A percentile compares a stretch with the other conserved stretches of the same genome.
phyloP scores from a whole-genome alignment of 2,113 vertebrate species.

The Brevimyrus niger region DNA sequence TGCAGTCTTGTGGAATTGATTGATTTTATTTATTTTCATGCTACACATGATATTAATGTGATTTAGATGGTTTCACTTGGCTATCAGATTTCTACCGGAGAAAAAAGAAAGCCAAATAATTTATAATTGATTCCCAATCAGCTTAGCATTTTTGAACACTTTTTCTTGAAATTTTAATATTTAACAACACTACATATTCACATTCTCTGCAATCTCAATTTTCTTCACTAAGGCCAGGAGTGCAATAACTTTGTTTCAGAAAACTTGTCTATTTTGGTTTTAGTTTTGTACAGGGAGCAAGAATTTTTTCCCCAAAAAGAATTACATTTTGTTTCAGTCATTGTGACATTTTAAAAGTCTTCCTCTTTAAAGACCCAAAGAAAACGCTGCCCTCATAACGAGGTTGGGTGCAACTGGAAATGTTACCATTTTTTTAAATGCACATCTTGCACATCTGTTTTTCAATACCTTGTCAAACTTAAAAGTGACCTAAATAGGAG shows the following conservation, averaged over 20 bases:
- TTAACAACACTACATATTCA: not conserved
- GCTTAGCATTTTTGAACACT: not conserved
- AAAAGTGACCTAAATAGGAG: not conserved
- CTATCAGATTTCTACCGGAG: not conserved
- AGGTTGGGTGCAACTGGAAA: conserved; percentile 57
- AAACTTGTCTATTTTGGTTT: conserved; percentile 18
- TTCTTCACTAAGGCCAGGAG: not conserved
- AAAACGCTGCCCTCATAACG: conserved; percentile 46
- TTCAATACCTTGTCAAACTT: conserved; percentile 29
- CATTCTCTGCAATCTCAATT: not conserved
- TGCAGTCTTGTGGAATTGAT: not conserved
- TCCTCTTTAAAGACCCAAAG: conserved; percentile 36
- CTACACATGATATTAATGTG: not conserved
- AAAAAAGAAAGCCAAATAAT: not conserved
- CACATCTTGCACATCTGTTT: conserved; percentile 38
- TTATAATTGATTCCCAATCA: not conserved
- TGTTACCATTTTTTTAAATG: conserved; percentile 46
- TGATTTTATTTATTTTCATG: not conserved
- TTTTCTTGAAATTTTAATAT: not conserved
- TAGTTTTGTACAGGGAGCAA: not conserved
- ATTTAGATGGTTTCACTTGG: not conserved
- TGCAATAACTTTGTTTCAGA: not conserved
- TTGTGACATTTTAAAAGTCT: conserved; percentile 60
- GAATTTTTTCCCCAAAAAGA: too few relatives aligned
- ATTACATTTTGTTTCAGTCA: conserved; percentile 44